Conservation (phyloP, 2,888 invertebrate genomes). For the Lasioglossum figueresi region DNA sequence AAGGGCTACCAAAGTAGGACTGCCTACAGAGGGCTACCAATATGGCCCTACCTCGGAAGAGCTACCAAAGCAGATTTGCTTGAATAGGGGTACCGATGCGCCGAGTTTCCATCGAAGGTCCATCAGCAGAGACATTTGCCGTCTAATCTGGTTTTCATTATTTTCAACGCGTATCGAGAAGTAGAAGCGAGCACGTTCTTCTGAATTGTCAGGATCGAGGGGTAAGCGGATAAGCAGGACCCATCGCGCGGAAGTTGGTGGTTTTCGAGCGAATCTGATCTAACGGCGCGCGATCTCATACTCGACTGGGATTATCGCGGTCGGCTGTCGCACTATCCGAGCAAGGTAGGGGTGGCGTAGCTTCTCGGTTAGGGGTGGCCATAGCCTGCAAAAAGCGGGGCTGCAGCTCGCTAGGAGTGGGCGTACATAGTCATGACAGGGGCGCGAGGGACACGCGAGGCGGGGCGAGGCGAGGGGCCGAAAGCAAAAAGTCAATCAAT, state of each 20-base stretch:
- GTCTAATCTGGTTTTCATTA: slow-evolving; percentile 47
- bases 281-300: slow-evolving; percentile 76
- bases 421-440: slow-evolving; percentile 40
- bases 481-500: slow-evolving; percentile 82
- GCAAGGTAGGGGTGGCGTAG: slow-evolving; percentile 66
- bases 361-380: slow-evolving; percentile 41
- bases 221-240: slow-evolving; percentile 79
- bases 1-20: neutral
- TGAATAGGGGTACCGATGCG: neutral
- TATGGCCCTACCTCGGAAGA: neutral
- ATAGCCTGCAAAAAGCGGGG: slow-evolving; percentile 15
- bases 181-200: slow-evolving; percentile 51
- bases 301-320: slow-evolving; percentile 80
- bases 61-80: too few species aligned
- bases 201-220: slow-evolving; percentile 77
- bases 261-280: slow-evolving; percentile 78
- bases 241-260: slow-evolving; percentile 69
- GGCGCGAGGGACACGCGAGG: slow-evolving; percentile 34
- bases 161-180: slow-evolving; percentile 36
- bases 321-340: slow-evolving; percentile 76
- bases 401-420: neutral
- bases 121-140: neutral
- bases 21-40: neutral
- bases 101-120: neutral
- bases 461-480: neutral